Evolutionary conservation across 2,797 vertebrate genomes (phyloP), one percentile per base, ranked within the genome.

Genomic region (Taenioides sp.): DNA sequence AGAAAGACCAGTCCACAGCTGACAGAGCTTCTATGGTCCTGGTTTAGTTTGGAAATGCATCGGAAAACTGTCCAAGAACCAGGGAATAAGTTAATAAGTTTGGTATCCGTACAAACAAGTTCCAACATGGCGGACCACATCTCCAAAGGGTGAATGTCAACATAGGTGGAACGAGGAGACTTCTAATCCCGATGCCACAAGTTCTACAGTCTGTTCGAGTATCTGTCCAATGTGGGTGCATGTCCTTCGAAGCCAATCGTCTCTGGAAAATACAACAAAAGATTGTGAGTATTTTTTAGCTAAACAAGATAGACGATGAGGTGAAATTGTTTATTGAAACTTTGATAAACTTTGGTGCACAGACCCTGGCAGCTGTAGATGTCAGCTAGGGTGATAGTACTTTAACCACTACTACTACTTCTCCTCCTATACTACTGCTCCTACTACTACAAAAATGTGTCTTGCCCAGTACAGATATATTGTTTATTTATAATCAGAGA

Each of bases 61-160:
- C 67, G 12, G 57, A 18, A 58, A 55, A 67, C 59, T 54, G 50
- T 74, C 5, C 37, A 50, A 63, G 74, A 84, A 80, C 73, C 75
- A 72, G 64, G 77, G 11, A 28, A 28, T 18, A 54, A 71, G 34
- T 37, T 37, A 10, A 37, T 37, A 18, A 57, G 61, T 79, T 61
- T 71, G 22, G 79, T 69, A 31, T 71, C 62, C 76, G 71, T 54
- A 27, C 55, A 59, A 75, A 75, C 63, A 50, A 31, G 67, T 71
- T 86, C 67, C 72, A 71, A 82, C 86, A 88, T 87, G 84, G 79
- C 80, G 76, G 81, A 72, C 69, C 40, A 60, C 70, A 31, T 43
- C 78, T 28, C 73, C 17, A 52, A 49, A 40, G 60, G 22, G 55
- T 1, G 0, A 67, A 25, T 79, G 75, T 78, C 74, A 73, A 49